Conservation (phyloP, 2,888 invertebrate genomes). For the Gortyna flavago region DNA sequence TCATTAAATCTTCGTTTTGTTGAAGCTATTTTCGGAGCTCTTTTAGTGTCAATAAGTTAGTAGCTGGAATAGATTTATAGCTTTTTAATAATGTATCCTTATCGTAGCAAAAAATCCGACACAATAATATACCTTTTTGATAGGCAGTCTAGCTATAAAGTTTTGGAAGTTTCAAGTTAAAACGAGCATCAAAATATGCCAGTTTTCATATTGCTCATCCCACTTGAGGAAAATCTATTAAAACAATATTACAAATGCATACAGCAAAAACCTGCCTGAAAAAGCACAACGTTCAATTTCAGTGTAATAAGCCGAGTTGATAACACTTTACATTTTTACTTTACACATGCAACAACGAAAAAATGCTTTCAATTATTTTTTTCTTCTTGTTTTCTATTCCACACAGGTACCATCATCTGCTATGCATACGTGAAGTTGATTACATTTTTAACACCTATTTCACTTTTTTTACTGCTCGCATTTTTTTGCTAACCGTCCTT, state of each 20-base stretch:
- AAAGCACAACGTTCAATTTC: constrained; percentile 38
- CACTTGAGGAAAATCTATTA: background rate
- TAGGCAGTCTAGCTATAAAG: background rate
- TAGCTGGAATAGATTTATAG: background rate
- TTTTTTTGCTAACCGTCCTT: constrained; percentile 56
- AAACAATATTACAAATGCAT: constrained; percentile 11
- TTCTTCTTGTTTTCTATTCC: constrained; percentile 20
- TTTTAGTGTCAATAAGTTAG: constrained; percentile 5
- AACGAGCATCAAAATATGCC: background rate
- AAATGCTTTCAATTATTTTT: constrained; percentile 21
- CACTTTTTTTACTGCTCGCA: constrained; percentile 20
- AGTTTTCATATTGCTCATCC: background rate
- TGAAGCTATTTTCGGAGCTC: background rate
- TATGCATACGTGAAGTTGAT: constrained; percentile 51
- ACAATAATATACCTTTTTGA: background rate
- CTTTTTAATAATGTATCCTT: background rate
- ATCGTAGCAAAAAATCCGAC: background rate
- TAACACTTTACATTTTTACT: constrained; percentile 29
- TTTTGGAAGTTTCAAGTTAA: background rate
- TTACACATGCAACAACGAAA: constrained; percentile 13
- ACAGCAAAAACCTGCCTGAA: constrained; percentile 1
- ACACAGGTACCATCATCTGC: constrained; percentile 14
- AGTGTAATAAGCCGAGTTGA: constrained; percentile 31
- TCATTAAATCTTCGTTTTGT: constrained; percentile 17
- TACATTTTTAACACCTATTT: constrained; percentile 57